Evolutionary conservation across 2,797 vertebrate genomes (phyloP).

Genomic region (Pseudotriccus pelzelni): DNA sequence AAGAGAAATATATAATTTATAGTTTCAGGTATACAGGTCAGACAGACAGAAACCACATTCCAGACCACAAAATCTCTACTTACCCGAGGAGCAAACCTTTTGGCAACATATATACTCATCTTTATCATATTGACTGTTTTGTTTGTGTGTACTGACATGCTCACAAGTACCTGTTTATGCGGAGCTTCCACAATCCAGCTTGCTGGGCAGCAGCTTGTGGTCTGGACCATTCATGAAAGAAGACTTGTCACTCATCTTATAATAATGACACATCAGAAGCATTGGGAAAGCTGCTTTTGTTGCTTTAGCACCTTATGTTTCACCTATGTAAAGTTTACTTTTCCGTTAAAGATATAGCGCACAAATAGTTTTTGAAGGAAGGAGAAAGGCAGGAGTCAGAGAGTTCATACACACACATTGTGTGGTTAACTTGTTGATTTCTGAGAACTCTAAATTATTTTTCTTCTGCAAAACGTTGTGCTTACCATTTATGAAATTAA

Average conservation of each 20-base stretch:
- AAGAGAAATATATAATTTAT: not conserved
- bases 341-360: not conserved
- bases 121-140: not conserved
- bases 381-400: not conserved
- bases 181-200: not conserved
- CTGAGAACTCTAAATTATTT: not conserved
- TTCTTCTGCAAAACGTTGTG: not conserved
- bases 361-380: not conserved
- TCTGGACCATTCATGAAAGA: not conserved
- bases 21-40: not conserved
- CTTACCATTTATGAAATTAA: not conserved
- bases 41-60: not conserved
- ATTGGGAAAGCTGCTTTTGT: not conserved
- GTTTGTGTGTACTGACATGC: not conserved
- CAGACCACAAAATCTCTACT: not conserved
- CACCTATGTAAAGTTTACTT: not conserved
- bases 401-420: rapidly evolving
- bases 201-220: not conserved
- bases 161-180: not conserved
- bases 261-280: not conserved
- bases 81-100: not conserved
- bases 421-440: not conserved
- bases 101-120: not conserved
- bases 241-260: not conserved
- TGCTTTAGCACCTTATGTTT: not conserved